Percentiles rank a stretch among this genome's conserved stretches.
Evolutionary conservation across 2,113 vertebrate species (phyloP).

Genomic region (Macquaria australasica): DNA sequence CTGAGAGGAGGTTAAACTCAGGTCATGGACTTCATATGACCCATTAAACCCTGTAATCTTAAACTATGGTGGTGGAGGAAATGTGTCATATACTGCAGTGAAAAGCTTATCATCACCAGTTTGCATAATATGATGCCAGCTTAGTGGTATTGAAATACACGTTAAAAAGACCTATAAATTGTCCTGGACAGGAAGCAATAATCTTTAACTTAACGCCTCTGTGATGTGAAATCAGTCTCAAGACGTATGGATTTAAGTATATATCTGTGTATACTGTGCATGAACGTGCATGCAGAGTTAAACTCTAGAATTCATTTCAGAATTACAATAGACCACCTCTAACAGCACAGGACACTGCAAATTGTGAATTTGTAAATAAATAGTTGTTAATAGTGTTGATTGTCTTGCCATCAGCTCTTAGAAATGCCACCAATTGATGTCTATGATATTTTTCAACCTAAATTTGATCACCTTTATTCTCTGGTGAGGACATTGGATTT

Average conservation of each 20-base stretch:
- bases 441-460: neutral
- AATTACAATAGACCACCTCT: neutral
- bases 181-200: neutral
- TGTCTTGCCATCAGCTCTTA: neutral
- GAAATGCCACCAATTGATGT: neutral
- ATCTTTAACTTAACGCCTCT: neutral
- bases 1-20: slow-evolving; percentile 39
- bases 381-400: neutral
- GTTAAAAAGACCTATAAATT: slow-evolving; percentile 11
- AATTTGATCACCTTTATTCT: neutral
- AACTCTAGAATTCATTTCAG: neutral
- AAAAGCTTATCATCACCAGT: slow-evolving; percentile 29
- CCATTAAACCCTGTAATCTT: slow-evolving; percentile 42
- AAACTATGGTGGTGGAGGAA: neutral
- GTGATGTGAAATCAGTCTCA: neutral
- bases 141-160: slow-evolving; percentile 24
- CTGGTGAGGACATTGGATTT: too few species aligned
- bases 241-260: neutral
- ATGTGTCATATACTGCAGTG: slow-evolving; percentile 4
- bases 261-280: too few species aligned
- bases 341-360: neutral
- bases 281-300: neutral
- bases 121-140: slow-evolving; percentile 3
- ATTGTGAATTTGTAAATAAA: neutral
- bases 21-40: slow-evolving; percentile 40